These are phyloP conservation scores for Sturmia bella DNA, from an alignment of 2,888 invertebrate species.

Conservation along the genomic window DNA sequence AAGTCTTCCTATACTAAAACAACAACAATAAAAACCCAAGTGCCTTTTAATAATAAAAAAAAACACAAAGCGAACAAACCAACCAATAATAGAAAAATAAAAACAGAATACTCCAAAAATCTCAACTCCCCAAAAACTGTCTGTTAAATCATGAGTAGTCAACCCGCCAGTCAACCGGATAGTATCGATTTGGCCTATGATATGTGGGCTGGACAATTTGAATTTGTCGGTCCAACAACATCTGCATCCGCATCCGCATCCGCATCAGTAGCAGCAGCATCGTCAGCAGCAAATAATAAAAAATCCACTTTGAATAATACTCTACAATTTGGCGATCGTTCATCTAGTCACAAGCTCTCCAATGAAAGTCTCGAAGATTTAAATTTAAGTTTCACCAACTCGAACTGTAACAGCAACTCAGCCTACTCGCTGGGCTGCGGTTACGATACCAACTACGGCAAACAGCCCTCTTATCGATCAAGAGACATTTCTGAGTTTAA, in stretches of 20 bases:
- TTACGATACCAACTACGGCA: conserved; percentile 74
- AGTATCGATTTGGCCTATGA: conserved; percentile 90
- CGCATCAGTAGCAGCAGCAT: conserved; percentile 75
- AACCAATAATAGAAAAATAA: not conserved
- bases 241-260: conserved; percentile 76
- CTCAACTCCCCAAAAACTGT: conserved; percentile 4
- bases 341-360: conserved; percentile 76
- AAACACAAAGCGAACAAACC: too few relatives aligned
- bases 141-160: conserved; percentile 79
- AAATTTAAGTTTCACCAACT: conserved; percentile 78
- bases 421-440: conserved; percentile 75
- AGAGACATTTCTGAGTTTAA: conserved; percentile 81
- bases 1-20: conserved; percentile 53
- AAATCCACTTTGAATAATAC: conserved; percentile 71
- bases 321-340: conserved; percentile 76
- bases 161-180: conserved; percentile 83
- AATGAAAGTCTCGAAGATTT: conserved; percentile 81
- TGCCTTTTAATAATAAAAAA: too few relatives aligned
- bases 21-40: not conserved
- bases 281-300: conserved; percentile 66
- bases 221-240: conserved; percentile 86
- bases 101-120: conserved; percentile 30
- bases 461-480: conserved; percentile 81
- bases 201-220: conserved; percentile 94
- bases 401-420: conserved; percentile 72